Conservation (phyloP, 2,113 vertebrate genomes). For the Engystomops pustulosus region DNA sequence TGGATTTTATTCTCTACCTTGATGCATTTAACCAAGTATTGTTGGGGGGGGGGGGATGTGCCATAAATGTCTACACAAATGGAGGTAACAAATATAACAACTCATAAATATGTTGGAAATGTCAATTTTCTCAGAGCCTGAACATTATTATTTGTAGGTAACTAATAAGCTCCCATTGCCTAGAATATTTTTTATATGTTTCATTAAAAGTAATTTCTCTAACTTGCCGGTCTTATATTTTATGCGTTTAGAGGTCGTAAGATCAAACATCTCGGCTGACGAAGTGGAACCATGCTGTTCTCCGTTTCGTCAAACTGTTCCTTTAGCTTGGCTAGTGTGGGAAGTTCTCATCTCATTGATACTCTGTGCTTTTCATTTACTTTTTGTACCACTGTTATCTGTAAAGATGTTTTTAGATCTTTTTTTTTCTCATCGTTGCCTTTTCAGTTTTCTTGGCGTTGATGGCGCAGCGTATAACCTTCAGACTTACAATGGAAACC, state of each 20-base stretch:
- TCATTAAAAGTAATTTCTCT: background rate
- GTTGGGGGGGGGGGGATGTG: too few relatives aligned
- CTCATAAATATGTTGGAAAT: too few relatives aligned
- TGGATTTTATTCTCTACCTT: too few relatives aligned
- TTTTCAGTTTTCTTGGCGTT: slow-evolving; percentile 25
- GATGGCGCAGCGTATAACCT: background rate
- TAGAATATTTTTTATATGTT: background rate
- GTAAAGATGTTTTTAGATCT: slow-evolving; percentile 22
- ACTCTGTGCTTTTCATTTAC: background rate
- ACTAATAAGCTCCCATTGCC: too few relatives aligned
- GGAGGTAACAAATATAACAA: too few relatives aligned
- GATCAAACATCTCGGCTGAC: background rate
- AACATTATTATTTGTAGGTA: too few relatives aligned
- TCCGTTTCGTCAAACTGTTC: background rate
- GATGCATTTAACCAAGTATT: too few relatives aligned
- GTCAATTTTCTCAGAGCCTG: too few relatives aligned
- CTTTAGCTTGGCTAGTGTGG: background rate
- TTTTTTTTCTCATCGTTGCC: background rate
- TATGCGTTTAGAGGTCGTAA: background rate
- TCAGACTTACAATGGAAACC: background rate
- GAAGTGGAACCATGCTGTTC: slow-evolving; percentile 22
- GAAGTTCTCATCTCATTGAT: slow-evolving; percentile 32
- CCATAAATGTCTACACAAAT: too few relatives aligned
- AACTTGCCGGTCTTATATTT: background rate
- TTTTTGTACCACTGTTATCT: background rate